A percentile compares a stretch with the other conserved stretches of the same genome.
Evolutionary conservation across 2,113 vertebrate genomes (phyloP).

Genomic region (rat (Rattus norvegicus)): GRCr8 NC_086032.1:86364001-86364500

Average conservation of each 20-base stretch:
- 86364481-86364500: too few relatives aligned
- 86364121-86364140: not conserved
- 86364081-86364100: not conserved
- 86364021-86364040: not conserved
- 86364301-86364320: not conserved
- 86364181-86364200: not conserved
- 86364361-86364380: not conserved
- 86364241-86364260: not conserved
- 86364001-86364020: not conserved
- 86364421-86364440: not conserved
- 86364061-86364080: not conserved
- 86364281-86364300: not conserved
- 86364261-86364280: not conserved
- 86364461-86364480: not conserved
- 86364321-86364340: not conserved
- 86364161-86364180: not conserved
- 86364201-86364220: not conserved
- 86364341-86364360: not conserved
- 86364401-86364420: not conserved
- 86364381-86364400: not conserved
- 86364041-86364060: not conserved
- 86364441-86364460: not conserved
- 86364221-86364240: not conserved
- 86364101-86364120: not conserved
- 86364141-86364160: not conserved